Evolutionary conservation across 2,113 vertebrate species (phyloP).

Genomic region (Euleptes europaea): DNA sequence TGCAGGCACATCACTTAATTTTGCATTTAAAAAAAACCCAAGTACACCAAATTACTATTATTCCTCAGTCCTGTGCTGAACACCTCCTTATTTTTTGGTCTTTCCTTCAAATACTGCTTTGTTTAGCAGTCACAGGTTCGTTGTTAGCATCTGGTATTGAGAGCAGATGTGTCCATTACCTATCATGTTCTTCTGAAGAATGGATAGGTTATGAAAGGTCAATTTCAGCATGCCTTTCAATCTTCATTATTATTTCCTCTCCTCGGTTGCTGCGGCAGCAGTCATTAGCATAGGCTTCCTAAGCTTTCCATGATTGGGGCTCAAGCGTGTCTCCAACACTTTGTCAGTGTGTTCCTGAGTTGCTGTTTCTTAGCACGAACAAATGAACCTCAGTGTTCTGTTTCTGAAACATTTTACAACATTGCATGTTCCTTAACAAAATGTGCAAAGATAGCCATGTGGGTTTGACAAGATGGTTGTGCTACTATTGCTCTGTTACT

Average conservation of each 20-base stretch:
- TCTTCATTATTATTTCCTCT: slow-evolving; percentile 82
- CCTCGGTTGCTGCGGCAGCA: slow-evolving; percentile 72
- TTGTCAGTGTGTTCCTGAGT: background rate
- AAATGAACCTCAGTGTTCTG: background rate
- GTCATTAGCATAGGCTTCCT: slow-evolving; percentile 61
- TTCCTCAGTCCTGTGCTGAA: slow-evolving; percentile 52
- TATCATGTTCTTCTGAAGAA: slow-evolving; percentile 74
- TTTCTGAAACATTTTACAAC: background rate
- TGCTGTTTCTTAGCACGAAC: background rate
- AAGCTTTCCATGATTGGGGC: slow-evolving; percentile 38
- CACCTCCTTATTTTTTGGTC: slow-evolving; percentile 46
- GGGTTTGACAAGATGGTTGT: background rate
- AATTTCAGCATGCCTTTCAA: slow-evolving; percentile 74
- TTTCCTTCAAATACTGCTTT: slow-evolving; percentile 66
- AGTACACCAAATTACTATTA: slow-evolving; percentile 35
- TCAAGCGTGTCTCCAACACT: background rate
- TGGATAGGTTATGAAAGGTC: slow-evolving; percentile 67
- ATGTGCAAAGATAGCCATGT: slow-evolving; percentile 28
- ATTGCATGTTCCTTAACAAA: slow-evolving; percentile 16
- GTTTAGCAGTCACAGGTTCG: slow-evolving; percentile 66
- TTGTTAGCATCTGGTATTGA: slow-evolving; percentile 75
- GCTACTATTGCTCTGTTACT: background rate
- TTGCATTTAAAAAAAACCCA: background rate
- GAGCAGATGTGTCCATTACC: slow-evolving; percentile 80
- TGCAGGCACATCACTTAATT: background rate